Percentiles rank a stretch among this genome's conserved stretches.
Conservation (phyloP, 1,140 invertebrate species). For the Drosophila burlai region DNA sequence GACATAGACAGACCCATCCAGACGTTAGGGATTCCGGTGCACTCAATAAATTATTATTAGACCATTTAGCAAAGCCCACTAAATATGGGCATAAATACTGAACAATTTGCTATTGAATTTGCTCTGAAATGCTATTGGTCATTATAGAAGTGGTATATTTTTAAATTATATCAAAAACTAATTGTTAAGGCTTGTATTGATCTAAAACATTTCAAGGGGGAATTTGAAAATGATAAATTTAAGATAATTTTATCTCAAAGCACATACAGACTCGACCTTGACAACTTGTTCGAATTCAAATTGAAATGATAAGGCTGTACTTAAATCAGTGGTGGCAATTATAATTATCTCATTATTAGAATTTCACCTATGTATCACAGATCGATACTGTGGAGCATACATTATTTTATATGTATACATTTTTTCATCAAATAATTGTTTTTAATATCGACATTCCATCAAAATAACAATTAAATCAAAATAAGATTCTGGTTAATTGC, state of each 20-base stretch:
- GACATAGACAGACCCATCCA: background rate
- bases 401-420: background rate
- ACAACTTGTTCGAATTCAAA: background rate
- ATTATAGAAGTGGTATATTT: background rate
- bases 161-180: background rate
- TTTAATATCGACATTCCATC: background rate
- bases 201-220: background rate
- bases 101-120: background rate
- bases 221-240: background rate
- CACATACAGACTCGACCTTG: background rate
- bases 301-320: slow-evolving; percentile 1
- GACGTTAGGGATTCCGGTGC: background rate
- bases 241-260: background rate
- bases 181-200: background rate
- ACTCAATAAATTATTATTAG: slow-evolving; percentile 7
- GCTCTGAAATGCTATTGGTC: background rate
- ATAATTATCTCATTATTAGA: background rate
- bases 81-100: slow-evolving; percentile 4
- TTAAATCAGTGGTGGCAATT: background rate
- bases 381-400: background rate
- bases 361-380: background rate
- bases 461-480: no score
- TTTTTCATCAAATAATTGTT: background rate
- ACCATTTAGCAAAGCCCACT: slow-evolving; percentile 7
- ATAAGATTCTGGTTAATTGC: no score